phyloP scores from a whole-genome alignment of 2,113 vertebrate species.

The Callionymus lyra region DNA sequence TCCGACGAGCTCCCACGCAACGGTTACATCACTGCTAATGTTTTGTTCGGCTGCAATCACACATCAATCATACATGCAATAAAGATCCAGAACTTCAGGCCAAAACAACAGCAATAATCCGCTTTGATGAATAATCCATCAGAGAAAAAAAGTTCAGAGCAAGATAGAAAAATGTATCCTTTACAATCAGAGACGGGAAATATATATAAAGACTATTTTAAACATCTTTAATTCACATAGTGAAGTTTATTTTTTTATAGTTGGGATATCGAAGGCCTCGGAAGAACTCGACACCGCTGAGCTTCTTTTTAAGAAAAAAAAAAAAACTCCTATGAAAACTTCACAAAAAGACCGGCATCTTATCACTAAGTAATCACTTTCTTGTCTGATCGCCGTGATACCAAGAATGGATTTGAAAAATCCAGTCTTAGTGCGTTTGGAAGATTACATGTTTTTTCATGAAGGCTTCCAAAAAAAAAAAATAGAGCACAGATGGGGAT shows the following conservation, averaged over 20 bases:
- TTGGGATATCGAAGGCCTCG: no score
- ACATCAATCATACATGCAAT: not conserved
- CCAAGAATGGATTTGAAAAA: conserved; percentile 49
- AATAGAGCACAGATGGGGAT: conserved; percentile 1
- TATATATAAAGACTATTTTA: no score
- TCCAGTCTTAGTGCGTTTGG: conserved; percentile 27
- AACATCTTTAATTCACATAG: no score
- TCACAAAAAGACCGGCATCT: conserved; percentile 45
- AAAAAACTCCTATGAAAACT: conserved; percentile 40
- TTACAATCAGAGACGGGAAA: no score
- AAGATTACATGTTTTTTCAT: conserved; percentile 31
- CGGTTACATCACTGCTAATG: conserved; percentile 21
- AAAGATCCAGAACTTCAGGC: conserved; percentile 3
- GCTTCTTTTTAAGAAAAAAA: no score
- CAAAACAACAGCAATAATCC: not conserved
- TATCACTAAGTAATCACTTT: conserved; percentile 55
- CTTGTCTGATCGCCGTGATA: conserved; percentile 49
- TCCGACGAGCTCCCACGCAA: conserved; percentile 5
- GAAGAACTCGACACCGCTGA: no score
- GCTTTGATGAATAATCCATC: no score
- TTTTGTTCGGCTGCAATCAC: conserved; percentile 3
- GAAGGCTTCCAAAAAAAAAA: conserved; percentile 7
- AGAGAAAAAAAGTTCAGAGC: no score
- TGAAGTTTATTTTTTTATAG: no score
- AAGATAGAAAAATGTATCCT: no score